phyloP scores from a whole-genome alignment of 2,797 vertebrate species.

The Graptemys geographica region DNA sequence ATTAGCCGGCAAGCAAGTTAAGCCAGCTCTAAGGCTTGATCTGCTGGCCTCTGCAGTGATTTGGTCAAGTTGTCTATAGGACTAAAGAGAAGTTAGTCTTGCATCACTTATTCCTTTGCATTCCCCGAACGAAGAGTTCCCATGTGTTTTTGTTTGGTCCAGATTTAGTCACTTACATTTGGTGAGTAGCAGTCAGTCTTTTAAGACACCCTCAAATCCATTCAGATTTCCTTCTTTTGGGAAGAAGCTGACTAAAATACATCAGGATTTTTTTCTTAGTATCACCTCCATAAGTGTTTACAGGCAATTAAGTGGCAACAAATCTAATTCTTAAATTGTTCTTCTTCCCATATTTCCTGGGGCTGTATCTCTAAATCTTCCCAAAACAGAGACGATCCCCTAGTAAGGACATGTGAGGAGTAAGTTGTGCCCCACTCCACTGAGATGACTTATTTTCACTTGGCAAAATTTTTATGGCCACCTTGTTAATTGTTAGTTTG shows the following conservation, averaged over 20 bases:
- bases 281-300: neutral
- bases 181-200: neutral
- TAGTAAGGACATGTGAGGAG: neutral
- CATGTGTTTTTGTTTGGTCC: neutral
- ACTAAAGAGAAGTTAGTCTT: conserved; percentile 23
- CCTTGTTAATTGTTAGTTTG: neutral
- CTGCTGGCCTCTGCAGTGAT: neutral
- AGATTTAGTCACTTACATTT: neutral
- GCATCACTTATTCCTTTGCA: neutral
- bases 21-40: conserved; percentile 39
- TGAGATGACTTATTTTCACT: neutral
- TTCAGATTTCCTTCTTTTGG: neutral
- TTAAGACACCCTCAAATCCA: neutral
- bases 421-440: neutral
- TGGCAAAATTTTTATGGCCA: neutral
- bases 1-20: neutral
- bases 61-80: conserved; percentile 7
- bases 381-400: neutral
- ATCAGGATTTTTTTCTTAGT: neutral
- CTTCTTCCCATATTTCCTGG: neutral
- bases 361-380: neutral
- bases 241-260: neutral
- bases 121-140: neutral
- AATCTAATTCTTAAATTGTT: neutral
- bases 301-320: neutral